Evolutionary conservation across 2,113 vertebrate species (phyloP), one percentile per base, ranked within the genome.

Genomic region (Trematocara marginatum): DNA sequence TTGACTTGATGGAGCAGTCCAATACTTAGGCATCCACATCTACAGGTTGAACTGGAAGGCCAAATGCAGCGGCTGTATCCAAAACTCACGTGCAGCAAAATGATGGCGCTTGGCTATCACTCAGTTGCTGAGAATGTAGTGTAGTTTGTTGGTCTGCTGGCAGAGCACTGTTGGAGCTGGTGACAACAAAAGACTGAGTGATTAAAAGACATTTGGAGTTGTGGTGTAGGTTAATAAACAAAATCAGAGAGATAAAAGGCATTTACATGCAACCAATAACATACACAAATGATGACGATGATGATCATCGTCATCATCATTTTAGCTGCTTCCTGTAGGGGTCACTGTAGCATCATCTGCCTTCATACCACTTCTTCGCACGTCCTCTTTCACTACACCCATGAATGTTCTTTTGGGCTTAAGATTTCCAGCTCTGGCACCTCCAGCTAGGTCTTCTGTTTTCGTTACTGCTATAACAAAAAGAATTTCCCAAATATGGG

Each of bases 231-330:
- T 38, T 2, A 38, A 38, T 38, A n/a, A 64, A 64, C 16, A 35
- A 64, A 64, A 38, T 64, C 16, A 64, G 59, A 64, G 4, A n/a
- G 59, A 64, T 38, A 64, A 64, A 64, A 64, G 34, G 18, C 59
- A 64, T 38, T 64, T 64, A 35, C 59, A 64, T 64, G 18, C 31
- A 64, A 64, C 59, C 31, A 64, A n/a, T 11, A 64, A 38, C 34
- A 64, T 64, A 35, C 34, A 64, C 2, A 64, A 64, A 64, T 64
- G 10, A 64, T 64, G 31, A 64, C 18, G 59, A 64, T 1, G 16
- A 35, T 11, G 15, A 61, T 61, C 0, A 59, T 59, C 0, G 13
- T 66, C 1, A 20, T 34, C 3, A 18, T 66, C 18, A 40, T 66
- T 66, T 66, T n/a, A 23, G 10, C 35, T 66, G 61, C n/a, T 66